A percentile compares a stretch with the other conserved stretches of the same genome.
phyloP scores from a whole-genome alignment of 2,888 invertebrate species.

The Euspilapteryx auroguttella region DNA sequence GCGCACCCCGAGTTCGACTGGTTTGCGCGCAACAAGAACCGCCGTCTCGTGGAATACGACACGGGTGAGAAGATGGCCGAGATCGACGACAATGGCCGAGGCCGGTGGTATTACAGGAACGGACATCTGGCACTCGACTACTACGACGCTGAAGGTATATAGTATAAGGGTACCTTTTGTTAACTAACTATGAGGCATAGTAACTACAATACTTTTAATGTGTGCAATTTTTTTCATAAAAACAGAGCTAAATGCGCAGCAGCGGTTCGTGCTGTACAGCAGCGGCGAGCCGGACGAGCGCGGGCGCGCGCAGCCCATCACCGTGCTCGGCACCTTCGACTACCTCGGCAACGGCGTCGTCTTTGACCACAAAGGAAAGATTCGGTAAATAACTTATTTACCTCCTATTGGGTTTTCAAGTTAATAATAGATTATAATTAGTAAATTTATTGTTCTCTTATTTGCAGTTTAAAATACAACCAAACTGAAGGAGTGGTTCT shows the following conservation, averaged over 20 bases:
- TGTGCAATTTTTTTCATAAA: neutral
- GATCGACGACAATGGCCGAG: conserved; percentile 33
- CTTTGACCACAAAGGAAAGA: conserved; percentile 43
- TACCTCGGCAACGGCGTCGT: conserved; percentile 44
- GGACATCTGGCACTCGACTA: conserved; percentile 39
- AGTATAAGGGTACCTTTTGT: too few species aligned
- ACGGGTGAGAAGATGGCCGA: conserved; percentile 37
- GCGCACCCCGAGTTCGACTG: conserved; percentile 45
- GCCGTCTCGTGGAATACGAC: conserved; percentile 28
- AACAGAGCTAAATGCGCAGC: conserved; percentile 36
- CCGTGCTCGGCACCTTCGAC: conserved; percentile 40
- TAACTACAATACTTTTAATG: too few species aligned
- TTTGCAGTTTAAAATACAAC: conserved; percentile 39
- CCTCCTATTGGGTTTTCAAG: too few species aligned
- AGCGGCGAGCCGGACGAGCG: conserved; percentile 36
- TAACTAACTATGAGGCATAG: too few species aligned
- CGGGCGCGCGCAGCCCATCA: conserved; percentile 28
- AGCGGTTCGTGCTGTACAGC: conserved; percentile 38
- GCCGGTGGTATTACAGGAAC: conserved; percentile 36
- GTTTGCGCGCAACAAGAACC: conserved; percentile 40
- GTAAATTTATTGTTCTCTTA: too few species aligned
- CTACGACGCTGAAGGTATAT: conserved; percentile 39
- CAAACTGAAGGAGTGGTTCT: conserved; percentile 49
- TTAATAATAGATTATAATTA: too few species aligned
- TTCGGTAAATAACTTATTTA: conserved; percentile 35